Evolutionary conservation across 92 coral and sea anemone genomes (phyloP).

Genomic region (Heliopora coerulea): DNA sequence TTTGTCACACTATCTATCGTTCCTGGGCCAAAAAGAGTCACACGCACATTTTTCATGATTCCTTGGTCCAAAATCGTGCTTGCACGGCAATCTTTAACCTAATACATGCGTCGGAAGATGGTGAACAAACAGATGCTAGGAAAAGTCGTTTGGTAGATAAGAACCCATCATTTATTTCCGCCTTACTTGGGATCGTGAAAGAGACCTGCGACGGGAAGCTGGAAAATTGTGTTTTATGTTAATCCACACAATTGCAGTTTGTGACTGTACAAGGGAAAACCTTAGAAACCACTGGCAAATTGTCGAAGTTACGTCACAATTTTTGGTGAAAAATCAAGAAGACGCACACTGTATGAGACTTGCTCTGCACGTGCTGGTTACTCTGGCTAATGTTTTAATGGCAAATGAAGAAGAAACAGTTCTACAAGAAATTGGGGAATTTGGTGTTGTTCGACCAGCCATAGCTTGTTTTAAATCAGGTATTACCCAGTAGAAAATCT

Average conservation of each 20-base stretch:
- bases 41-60: constrained; percentile 58
- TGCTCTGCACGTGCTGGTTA: constrained; percentile 87
- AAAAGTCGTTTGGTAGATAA: constrained; percentile 49
- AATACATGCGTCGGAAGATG: constrained; percentile 67
- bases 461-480: constrained; percentile 87
- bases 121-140: constrained; percentile 32
- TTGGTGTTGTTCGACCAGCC: constrained; percentile 71
- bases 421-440: constrained; percentile 77
- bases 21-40: constrained; percentile 67
- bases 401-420: constrained; percentile 73
- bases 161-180: constrained; percentile 60
- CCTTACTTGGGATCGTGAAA: constrained; percentile 63
- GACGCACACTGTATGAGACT: constrained; percentile 74
- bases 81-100: constrained; percentile 81
- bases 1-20: constrained; percentile 68
- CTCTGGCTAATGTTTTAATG: constrained; percentile 72
- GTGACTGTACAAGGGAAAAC: constrained; percentile 68
- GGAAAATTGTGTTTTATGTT: constrained; percentile 79
- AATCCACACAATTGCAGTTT: constrained; percentile 72
- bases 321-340: constrained; percentile 77
- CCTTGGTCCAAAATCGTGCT: constrained; percentile 64
- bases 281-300: constrained; percentile 53
- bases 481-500: too few relatives aligned
- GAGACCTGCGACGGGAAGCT: constrained; percentile 74
- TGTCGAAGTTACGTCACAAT: constrained; percentile 62